Evolutionary conservation across 2,888 invertebrate species (phyloP).

Genomic region (Anticlea derivata): DNA sequence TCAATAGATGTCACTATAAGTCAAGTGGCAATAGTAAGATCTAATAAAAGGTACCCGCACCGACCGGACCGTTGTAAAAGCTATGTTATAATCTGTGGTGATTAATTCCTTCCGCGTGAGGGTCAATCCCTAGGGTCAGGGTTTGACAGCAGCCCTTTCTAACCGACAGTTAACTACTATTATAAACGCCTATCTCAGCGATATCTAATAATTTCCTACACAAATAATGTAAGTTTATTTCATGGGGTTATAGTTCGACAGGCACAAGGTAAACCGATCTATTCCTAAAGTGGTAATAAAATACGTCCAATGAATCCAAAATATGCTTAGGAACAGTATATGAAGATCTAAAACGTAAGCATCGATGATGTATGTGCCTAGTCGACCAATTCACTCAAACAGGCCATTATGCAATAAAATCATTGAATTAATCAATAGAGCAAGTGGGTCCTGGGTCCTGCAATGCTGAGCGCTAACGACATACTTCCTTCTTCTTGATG

Average conservation of each 20-base stretch:
- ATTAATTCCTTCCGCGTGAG: constrained; percentile 78
- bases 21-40: neutral
- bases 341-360: neutral
- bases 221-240: neutral
- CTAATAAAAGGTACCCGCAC: neutral
- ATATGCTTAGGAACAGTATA: too few species aligned
- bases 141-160: constrained; percentile 51
- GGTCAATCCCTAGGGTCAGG: constrained; percentile 73
- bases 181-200: constrained; percentile 1
- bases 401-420: constrained; percentile 77
- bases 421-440: constrained; percentile 80
- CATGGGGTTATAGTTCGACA: too few species aligned
- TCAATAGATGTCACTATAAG: constrained; percentile 6
- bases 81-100: constrained; percentile 38
- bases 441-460: constrained; percentile 58
- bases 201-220: constrained; percentile 8
- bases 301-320: too few species aligned
- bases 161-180: constrained; percentile 21
- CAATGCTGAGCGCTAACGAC: constrained; percentile 33
- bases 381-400: constrained; percentile 46
- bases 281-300: too few species aligned
- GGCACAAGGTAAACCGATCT: too few species aligned
- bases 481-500: constrained; percentile 35
- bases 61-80: neutral
- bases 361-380: constrained; percentile 2